These are phyloP conservation scores for Psettodes erumei DNA, from an alignment of 2,113 vertebrate genomes.

Conservation along the genomic window DNA sequence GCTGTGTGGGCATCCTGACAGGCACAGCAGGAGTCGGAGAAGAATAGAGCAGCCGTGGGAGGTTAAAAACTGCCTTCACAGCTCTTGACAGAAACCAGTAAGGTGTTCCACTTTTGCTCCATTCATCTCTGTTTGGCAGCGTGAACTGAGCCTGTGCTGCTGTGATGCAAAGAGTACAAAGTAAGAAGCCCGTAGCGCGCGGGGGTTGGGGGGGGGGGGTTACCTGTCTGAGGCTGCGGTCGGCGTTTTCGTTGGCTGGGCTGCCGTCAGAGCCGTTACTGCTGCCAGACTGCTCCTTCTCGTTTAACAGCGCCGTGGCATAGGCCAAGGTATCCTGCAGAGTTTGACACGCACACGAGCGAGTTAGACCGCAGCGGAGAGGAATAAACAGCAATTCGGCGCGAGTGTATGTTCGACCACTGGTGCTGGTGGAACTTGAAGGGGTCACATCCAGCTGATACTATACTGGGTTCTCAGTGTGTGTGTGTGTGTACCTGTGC, in stretches of 20 bases:
- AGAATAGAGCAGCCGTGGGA: slow-evolving; percentile 52
- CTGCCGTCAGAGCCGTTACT: slow-evolving; percentile 98
- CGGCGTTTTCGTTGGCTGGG: slow-evolving; percentile 94
- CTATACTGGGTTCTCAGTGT: too few species aligned
- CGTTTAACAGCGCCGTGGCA: slow-evolving; percentile 96
- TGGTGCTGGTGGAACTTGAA: neutral
- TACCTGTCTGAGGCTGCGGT: slow-evolving; percentile 95
- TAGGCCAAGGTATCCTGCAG: slow-evolving; percentile 95
- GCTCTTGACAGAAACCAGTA: slow-evolving; percentile 36
- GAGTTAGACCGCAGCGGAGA: neutral
- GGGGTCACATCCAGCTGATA: neutral
- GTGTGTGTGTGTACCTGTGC: slow-evolving; percentile 88
- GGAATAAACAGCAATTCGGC: neutral
- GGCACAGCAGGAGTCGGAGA: slow-evolving; percentile 36
- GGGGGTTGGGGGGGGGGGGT: neutral
- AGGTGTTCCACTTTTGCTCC: slow-evolving; percentile 42
- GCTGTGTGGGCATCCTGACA: slow-evolving; percentile 41
- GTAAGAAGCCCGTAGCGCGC: too few species aligned
- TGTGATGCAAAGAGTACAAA: slow-evolving; percentile 32
- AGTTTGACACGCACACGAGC: slow-evolving; percentile 22
- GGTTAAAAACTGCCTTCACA: slow-evolving; percentile 46
- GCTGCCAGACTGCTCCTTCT: slow-evolving; percentile 98
- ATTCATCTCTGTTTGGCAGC: slow-evolving; percentile 25
- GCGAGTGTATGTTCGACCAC: neutral
- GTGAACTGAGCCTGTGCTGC: slow-evolving; percentile 12